Evolutionary conservation across 2,888 invertebrate species (phyloP).

Genomic region (Laothoe populi): DNA sequence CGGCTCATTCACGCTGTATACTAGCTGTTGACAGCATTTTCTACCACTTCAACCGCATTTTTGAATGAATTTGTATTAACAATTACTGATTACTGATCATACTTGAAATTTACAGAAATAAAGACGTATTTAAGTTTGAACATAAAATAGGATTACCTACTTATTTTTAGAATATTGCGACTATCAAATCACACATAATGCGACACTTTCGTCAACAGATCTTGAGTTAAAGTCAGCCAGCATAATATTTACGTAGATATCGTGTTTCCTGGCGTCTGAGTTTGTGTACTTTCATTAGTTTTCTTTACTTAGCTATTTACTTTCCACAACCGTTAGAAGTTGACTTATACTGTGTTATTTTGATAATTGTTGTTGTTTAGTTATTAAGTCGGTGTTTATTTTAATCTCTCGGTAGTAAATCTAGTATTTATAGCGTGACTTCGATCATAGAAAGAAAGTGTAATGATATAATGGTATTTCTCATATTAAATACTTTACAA

Average conservation of each 20-base stretch:
- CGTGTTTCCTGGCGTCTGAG: constrained; percentile 31
- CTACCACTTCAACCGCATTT: no score
- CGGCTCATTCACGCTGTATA: no score
- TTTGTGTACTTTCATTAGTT: constrained; percentile 38
- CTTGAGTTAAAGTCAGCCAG: constrained; percentile 26
- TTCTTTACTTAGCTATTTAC: constrained; percentile 32
- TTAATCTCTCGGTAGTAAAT: neutral
- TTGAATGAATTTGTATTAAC: no score
- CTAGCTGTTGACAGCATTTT: no score
- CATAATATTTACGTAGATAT: constrained; percentile 34
- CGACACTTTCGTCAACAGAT: constrained; percentile 4
- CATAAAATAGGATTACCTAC: no score
- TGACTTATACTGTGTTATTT: neutral
- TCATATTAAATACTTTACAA: no score
- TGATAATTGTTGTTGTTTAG: neutral
- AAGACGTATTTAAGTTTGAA: no score
- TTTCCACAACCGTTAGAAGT: constrained; percentile 29
- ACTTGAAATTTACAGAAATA: no score
- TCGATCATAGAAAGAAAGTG: no score
- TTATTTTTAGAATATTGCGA: neutral
- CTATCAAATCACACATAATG: neutral
- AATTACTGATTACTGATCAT: no score
- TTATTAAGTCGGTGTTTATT: neutral
- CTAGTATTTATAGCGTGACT: no score
- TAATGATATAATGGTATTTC: no score